Evolutionary conservation across 2,888 invertebrate species (phyloP).

Genomic region (Iphiclides podalirius): DNA sequence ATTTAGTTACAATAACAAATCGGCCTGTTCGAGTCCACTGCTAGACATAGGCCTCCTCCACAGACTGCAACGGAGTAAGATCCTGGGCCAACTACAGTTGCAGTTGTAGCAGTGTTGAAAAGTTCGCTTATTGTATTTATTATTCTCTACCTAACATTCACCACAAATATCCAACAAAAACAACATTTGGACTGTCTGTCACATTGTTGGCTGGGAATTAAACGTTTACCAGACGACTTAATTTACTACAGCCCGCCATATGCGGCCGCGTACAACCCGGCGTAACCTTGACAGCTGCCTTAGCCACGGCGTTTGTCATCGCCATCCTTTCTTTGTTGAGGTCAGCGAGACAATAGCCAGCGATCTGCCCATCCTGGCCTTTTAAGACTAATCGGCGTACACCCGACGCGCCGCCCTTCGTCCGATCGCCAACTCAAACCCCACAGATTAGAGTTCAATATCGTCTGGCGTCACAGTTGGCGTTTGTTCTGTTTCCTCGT

Average conservation of each 20-base stretch:
- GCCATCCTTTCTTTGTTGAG: conserved; percentile 66
- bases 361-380: conserved; percentile 63
- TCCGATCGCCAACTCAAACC: conserved; percentile 28
- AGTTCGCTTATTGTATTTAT: too few relatives aligned
- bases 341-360: conserved; percentile 61
- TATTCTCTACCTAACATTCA: too few relatives aligned
- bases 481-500: conserved; percentile 36
- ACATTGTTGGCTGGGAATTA: conserved; percentile 19
- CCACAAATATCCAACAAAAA: too few relatives aligned
- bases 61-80: too few relatives aligned
- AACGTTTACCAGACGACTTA: conserved; percentile 26
- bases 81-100: too few relatives aligned
- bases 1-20: too few relatives aligned
- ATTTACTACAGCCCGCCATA: conserved; percentile 41
- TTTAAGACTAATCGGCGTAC: conserved; percentile 56
- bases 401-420: conserved; percentile 28
- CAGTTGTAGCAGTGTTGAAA: too few relatives aligned
- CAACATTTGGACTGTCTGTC: not conserved
- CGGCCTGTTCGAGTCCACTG: not conserved
- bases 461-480: conserved; percentile 5
- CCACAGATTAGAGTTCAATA: not conserved
- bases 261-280: conserved; percentile 37
- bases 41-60: not conserved
- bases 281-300: conserved; percentile 64
- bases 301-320: conserved; percentile 58